Evolutionary conservation across 1,140 invertebrate species (phyloP).

Genomic region (Neodiprion fabricii): DNA sequence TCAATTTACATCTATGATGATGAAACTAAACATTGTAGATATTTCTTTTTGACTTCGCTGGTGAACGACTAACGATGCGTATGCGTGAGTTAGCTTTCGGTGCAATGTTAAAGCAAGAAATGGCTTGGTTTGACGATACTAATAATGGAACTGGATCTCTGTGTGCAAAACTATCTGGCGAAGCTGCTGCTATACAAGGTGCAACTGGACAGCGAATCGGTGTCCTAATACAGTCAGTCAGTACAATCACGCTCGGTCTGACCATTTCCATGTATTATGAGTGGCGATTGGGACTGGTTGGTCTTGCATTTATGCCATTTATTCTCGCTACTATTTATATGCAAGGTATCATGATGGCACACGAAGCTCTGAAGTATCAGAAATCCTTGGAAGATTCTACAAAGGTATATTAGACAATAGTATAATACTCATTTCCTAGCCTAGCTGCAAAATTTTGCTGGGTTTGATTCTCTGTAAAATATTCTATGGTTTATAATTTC

Average conservation of each 20-base stretch:
- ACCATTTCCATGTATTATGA: constrained; percentile 72
- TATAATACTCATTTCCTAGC: neutral
- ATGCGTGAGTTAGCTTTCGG: constrained; percentile 70
- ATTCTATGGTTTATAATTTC: too few relatives aligned
- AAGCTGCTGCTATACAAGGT: constrained; percentile 78
- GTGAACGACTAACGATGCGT: constrained; percentile 74
- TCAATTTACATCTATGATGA: too few relatives aligned
- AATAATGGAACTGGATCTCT: constrained; percentile 72
- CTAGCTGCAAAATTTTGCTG: too few relatives aligned
- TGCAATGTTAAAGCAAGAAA: constrained; percentile 73
- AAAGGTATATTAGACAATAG: constrained; percentile 52
- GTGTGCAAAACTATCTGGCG: constrained; percentile 73
- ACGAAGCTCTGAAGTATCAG: constrained; percentile 65
- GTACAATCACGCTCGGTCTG: constrained; percentile 70
- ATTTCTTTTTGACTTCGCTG: constrained; percentile 68
- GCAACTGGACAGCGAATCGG: constrained; percentile 78
- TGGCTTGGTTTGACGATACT: constrained; percentile 78
- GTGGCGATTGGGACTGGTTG: constrained; percentile 76
- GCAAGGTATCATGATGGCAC: constrained; percentile 67
- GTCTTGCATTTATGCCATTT: constrained; percentile 72
- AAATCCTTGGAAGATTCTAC: constrained; percentile 69
- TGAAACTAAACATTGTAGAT: constrained; percentile 45
- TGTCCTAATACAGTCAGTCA: constrained; percentile 70
- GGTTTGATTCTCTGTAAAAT: too few relatives aligned
- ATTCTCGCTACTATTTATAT: constrained; percentile 69